Evolutionary conservation across 2,113 vertebrate genomes (phyloP).

Genomic region (Mystacornis crossleyi): DNA sequence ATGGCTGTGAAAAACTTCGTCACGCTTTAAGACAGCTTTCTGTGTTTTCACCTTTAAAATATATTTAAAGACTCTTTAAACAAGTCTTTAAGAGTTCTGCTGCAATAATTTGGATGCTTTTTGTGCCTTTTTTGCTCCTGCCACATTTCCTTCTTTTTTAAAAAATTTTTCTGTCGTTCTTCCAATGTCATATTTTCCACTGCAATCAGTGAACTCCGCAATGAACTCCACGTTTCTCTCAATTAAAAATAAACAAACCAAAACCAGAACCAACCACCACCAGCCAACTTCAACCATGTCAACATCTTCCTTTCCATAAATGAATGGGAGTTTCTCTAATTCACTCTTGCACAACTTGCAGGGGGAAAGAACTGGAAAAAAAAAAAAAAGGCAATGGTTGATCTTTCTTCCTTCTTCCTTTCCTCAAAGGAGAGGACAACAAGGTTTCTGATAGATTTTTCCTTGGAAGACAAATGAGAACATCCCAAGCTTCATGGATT

Average conservation of each 20-base stretch:
- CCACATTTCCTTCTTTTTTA: background rate
- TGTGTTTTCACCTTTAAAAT: background rate
- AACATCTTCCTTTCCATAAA: background rate
- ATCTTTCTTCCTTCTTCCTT: background rate
- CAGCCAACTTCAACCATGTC: background rate
- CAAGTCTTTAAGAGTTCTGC: background rate
- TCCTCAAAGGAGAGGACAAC: background rate
- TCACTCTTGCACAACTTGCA: background rate
- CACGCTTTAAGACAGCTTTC: background rate
- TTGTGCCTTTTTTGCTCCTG: background rate
- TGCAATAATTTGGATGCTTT: background rate
- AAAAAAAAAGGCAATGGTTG: background rate
- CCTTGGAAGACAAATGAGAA: constrained; percentile 30
- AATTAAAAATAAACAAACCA: background rate
- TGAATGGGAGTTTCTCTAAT: background rate
- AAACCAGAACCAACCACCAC: fast-evolving
- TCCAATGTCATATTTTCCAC: background rate
- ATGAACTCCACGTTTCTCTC: background rate
- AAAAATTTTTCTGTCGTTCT: background rate
- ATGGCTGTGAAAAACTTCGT: background rate
- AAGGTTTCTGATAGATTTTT: background rate
- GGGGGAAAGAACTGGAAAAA: background rate
- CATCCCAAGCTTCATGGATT: background rate
- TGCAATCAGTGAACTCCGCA: background rate
- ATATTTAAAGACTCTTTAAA: background rate